Conservation (phyloP, 1,140 invertebrate genomes). For the Asobara japonica region DNA sequence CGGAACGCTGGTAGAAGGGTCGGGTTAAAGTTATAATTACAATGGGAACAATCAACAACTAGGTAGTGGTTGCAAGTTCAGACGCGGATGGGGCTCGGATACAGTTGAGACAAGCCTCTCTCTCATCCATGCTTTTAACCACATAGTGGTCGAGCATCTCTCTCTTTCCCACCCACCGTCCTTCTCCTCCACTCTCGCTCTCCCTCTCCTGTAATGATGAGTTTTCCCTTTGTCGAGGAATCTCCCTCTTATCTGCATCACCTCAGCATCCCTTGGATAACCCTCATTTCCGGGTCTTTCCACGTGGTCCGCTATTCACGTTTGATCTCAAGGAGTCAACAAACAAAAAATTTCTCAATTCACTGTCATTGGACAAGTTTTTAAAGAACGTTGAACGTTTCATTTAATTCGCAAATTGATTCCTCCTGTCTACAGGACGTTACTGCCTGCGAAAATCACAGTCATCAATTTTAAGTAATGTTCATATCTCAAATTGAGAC, state of each 20-base stretch:
- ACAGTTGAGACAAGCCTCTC: slow-evolving; percentile 16
- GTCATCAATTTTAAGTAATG: too few species aligned
- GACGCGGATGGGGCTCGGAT: background rate
- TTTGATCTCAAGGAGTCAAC: background rate
- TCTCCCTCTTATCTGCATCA: background rate
- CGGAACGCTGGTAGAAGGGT: slow-evolving; percentile 26
- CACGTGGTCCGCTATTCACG: background rate
- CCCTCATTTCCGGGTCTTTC: slow-evolving; percentile 19
- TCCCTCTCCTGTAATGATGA: background rate
- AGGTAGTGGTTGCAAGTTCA: slow-evolving; percentile 25
- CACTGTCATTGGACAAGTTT: too few species aligned
- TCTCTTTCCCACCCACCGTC: background rate
- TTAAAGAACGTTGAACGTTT: too few species aligned
- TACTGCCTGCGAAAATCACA: too few species aligned
- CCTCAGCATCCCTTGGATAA: slow-evolving; percentile 15
- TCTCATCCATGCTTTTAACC: background rate
- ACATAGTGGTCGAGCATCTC: background rate
- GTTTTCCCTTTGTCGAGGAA: slow-evolving; percentile 16
- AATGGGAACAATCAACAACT: slow-evolving; percentile 56
- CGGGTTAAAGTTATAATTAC: slow-evolving; percentile 56
- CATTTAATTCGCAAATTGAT: too few species aligned
- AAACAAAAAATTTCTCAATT: too few species aligned
- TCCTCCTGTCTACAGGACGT: too few species aligned
- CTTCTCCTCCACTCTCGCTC: slow-evolving; percentile 10
- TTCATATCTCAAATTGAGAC: too few species aligned